Evolutionary conservation across 2,113 vertebrate genomes (phyloP).

Genomic region (Kryptolebias marmoratus): DNA sequence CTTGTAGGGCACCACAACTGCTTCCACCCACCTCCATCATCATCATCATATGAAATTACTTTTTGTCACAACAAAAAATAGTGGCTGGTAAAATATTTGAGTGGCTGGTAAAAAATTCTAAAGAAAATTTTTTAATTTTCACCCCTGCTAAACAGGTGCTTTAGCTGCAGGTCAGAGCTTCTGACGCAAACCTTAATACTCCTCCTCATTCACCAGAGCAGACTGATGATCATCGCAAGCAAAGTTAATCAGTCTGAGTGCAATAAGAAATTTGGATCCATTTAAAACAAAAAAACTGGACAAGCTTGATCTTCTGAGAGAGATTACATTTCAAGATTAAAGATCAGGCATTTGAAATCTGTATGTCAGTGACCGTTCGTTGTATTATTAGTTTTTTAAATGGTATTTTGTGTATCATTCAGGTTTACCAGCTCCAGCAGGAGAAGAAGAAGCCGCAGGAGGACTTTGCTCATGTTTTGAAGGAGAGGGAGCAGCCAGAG

Average conservation of each 20-base stretch:
- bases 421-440: conserved; percentile 96
- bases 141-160: conserved; percentile 87
- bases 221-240: too few species aligned
- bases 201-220: background rate
- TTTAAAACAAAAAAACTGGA: background rate
- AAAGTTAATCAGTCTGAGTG: too few species aligned
- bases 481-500: conserved; percentile 93
- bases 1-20: too few species aligned
- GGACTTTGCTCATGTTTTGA: conserved; percentile 91
- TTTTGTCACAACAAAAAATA: too few species aligned
- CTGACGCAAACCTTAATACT: background rate
- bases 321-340: background rate
- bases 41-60: too few species aligned
- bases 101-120: too few species aligned
- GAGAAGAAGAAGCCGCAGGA: conserved; percentile 97
- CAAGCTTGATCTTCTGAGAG: background rate
- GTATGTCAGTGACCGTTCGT: too few species aligned
- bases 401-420: conserved; percentile 26
- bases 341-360: too few species aligned
- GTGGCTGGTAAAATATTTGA: too few species aligned
- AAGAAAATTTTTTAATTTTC: too few species aligned
- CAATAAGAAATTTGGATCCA: background rate
- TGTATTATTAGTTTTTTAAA: too few species aligned
- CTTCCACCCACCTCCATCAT: too few species aligned
- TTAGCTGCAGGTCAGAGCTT: conserved; percentile 86